Base-by-base conservation (phyloP, 2,888 invertebrate species). In the Synanthedon formicaeformis region DNA sequence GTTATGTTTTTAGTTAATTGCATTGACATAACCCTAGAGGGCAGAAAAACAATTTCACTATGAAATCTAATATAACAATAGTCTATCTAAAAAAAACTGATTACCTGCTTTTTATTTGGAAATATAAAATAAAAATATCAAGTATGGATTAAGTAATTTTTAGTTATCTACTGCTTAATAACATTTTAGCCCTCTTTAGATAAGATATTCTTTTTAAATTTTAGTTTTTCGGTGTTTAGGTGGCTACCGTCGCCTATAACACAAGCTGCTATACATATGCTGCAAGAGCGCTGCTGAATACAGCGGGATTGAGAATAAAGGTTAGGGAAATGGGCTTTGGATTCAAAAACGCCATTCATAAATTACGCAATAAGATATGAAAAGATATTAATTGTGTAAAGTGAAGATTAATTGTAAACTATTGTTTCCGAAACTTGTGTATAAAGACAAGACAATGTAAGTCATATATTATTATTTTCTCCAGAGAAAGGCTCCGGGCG, bases 381-480 rank as follows among this genome's bases (percentile, higher is more conserved):
- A n/a, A 45, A n/a, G 14, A n/a, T n/a, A 13, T 14, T n/a, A 45
- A 8, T 41, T 13, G n/a, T 41, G 12, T 41, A n/a, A 41, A n/a
- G 13, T 41, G 41, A 41, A 23, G 2, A 14, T 45, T 45, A 4
- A 23, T 23, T 34, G 34, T 34, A 45, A 45, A 45, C 45, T 45
- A 45, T 13, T n/a, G 45, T 45, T 67, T 66, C 66, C 63, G 79
- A 81, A 85, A 79, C 71, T 75, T 73, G 75, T 73, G 75, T 72
- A 78, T 71, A 71, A 73, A 77, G 74, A 78, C 74, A 76, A 78
- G 75, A 81, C 84, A 81, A 82, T 85, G 81, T 80, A 77, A 78
- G 78, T 80, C 78, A 82, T 86, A 86, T 82, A 82, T 34, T 34
- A 34, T 86, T 79, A 86, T 86, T 82, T 84, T 82, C 83, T 74